Evolutionary conservation across 2,888 invertebrate genomes (phyloP), one percentile per base, ranked within the genome.

Genomic region (Ophion costatus): DNA sequence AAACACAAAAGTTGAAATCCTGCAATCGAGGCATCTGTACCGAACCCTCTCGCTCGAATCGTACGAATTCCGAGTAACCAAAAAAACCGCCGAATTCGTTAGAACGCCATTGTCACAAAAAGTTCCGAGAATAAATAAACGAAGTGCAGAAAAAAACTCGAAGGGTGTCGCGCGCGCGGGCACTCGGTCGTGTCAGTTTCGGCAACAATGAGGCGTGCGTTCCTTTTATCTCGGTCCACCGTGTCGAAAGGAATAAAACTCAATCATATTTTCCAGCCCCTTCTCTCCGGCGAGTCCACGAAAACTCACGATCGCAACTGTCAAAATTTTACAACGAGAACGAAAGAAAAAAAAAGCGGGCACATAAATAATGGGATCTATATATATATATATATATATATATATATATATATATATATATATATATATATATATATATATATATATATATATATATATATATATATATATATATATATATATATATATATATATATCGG

Each of bases 71-170:
- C 33, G 63, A 77, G 80, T 74, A 33, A 17, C 24, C 56, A 17
- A 64, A 29, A 63, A 85, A 88, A 87, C 86, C 79, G 86, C 56
- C 64, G 71, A 79, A 80, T 84, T 90, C 88, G 88, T 90, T 90
- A 91, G 86, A 83, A 64, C 29, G 45, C 70, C 85, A 90, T 90
- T 90, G 90, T 77, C n/a, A 69, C 20, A 17, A 51, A 33, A 14
- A 11, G 51, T 69, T 78, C 17, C 59, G n/a, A 73, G 67, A 45
- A 17, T 67, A 29, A 85, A 64, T 24, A 74, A 73, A 38, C 79
- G 64, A 59, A 75, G 77, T 78, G 76, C 71, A 64, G 51, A 80
- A 80, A 83, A 85, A 64, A 63, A 24, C 73, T 29, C 76, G 77
- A 77, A 78, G 82, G 67, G 69, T 79, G 57, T 84, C 70, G 83